Evolutionary conservation across 2,113 vertebrate species (phyloP).

Genomic region (Noturus placidus): DNA sequence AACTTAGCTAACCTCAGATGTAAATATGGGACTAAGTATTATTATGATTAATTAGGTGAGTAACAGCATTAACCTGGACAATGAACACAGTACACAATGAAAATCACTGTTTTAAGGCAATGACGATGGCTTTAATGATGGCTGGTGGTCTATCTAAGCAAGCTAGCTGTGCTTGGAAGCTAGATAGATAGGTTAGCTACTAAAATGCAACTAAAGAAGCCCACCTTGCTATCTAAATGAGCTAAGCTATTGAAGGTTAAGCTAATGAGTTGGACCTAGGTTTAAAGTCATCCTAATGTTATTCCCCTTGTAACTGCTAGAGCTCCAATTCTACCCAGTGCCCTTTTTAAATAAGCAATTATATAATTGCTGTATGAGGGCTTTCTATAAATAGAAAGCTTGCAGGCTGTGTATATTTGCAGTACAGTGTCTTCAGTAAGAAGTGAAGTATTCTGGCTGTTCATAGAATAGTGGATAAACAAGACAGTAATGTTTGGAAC

Average conservation of each 20-base stretch:
- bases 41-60: neutral
- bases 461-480: no score
- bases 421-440: neutral
- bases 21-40: neutral
- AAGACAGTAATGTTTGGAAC: neutral
- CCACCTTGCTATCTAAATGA: neutral
- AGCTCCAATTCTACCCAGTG: neutral
- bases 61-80: neutral
- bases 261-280: neutral
- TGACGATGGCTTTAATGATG: neutral
- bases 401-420: neutral
- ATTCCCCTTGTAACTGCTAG: neutral
- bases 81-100: neutral
- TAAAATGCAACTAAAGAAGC: neutral
- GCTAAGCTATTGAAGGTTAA: neutral
- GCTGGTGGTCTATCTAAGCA: neutral
- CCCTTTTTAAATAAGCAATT: neutral
- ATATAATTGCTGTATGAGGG: neutral
- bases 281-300: neutral
- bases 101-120: neutral
- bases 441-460: neutral
- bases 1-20: neutral
- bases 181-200: neutral
- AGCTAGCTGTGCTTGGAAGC: neutral
- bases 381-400: constrained; percentile 2